Conservation (phyloP, 2,888 invertebrate species). For the Apeira syringaria region DNA sequence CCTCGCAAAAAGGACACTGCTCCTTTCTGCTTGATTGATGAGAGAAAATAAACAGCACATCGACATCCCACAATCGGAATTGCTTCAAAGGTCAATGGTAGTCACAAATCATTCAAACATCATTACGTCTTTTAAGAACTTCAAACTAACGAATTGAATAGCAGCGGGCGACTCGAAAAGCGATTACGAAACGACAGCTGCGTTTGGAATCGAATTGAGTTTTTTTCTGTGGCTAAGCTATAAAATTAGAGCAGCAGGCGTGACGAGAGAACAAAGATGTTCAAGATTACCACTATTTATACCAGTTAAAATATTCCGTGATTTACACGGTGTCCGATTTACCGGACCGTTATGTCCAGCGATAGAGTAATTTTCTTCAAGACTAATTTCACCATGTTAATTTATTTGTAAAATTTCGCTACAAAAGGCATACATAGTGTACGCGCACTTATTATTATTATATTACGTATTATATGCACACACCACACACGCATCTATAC, state of each 20-base stretch:
- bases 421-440: too few species aligned
- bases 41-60: constrained; percentile 20
- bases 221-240: constrained; percentile 44
- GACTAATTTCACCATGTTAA: too few species aligned
- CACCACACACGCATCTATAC: too few species aligned
- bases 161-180: constrained; percentile 26
- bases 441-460: too few species aligned
- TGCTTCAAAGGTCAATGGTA: constrained; percentile 24
- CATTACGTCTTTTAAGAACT: constrained; percentile 21
- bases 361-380: constrained; percentile 20
- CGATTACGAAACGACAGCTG: constrained; percentile 44
- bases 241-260: constrained; percentile 54
- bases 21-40: constrained; percentile 22
- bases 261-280: constrained; percentile 54
- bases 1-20: constrained; percentile 3
- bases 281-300: constrained; percentile 37
- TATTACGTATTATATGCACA: too few species aligned
- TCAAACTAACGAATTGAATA: constrained; percentile 26
- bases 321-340: constrained; percentile 43
- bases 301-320: neutral
- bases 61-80: constrained; percentile 20
- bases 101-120: constrained; percentile 28
- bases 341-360: constrained; percentile 39
- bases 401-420: too few species aligned
- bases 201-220: constrained; percentile 38